Percentiles rank a stretch among this genome's conserved stretches.
Conservation (phyloP, 2,888 invertebrate species). For the Cosmorhoe ocellata region DNA sequence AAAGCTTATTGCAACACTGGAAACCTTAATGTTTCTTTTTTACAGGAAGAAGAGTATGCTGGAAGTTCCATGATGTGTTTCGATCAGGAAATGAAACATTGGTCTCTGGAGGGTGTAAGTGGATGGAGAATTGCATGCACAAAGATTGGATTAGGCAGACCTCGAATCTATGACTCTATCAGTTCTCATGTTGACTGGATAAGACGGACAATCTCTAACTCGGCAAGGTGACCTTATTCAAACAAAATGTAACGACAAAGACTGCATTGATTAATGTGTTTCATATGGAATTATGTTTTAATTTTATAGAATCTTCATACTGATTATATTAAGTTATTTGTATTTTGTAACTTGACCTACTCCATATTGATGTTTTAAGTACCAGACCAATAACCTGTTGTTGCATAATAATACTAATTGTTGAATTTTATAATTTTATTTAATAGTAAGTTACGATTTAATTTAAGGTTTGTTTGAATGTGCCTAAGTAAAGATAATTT, state of each 20-base stretch:
- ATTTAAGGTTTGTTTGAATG: neutral
- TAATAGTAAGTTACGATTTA: neutral
- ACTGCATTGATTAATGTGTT: conserved; percentile 52
- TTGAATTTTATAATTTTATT: conserved; percentile 31
- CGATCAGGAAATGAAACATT: conserved; percentile 86
- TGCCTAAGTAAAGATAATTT: conserved; percentile 28
- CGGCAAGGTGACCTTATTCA: conserved; percentile 64
- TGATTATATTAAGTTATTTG: too few relatives aligned
- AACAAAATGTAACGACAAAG: conserved; percentile 41
- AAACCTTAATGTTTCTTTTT: conserved; percentile 17
- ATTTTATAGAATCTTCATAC: too few relatives aligned
- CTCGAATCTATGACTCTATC: conserved; percentile 91
- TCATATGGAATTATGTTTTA: conserved; percentile 21
- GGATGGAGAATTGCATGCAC: conserved; percentile 94
- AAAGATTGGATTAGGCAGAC: conserved; percentile 88
- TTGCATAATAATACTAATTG: conserved; percentile 20
- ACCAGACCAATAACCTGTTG: conserved; percentile 1
- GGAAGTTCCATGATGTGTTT: conserved; percentile 94
- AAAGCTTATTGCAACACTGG: too few relatives aligned
- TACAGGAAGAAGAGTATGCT: conserved; percentile 93
- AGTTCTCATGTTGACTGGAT: conserved; percentile 94
- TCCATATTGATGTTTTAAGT: neutral
- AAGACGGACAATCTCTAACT: conserved; percentile 86
- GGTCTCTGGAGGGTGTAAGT: conserved; percentile 91
- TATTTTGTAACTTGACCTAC: too few relatives aligned